Conservation (phyloP, 2,113 vertebrate genomes). For the Ictalurus furcatus region DNA sequence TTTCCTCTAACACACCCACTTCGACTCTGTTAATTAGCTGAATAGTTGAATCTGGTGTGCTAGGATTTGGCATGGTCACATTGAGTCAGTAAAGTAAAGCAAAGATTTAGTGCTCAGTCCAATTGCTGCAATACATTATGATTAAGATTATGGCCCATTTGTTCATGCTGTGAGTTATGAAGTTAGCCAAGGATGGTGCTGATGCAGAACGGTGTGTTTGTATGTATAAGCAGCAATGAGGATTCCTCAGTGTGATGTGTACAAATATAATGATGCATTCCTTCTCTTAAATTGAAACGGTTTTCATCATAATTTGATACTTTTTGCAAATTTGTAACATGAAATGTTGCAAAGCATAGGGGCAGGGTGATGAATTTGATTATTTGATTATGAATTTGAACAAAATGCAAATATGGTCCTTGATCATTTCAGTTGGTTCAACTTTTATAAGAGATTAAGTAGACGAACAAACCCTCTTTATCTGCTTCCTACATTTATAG, state of each 20-base stretch:
- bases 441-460: not conserved
- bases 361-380: not conserved
- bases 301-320: not conserved
- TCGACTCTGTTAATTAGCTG: not conserved
- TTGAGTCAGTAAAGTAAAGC: not conserved
- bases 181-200: not conserved
- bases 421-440: not conserved
- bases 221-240: too few relatives aligned
- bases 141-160: not conserved
- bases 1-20: constrained; percentile 1
- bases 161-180: not conserved
- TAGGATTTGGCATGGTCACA: not conserved
- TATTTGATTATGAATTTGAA: not conserved
- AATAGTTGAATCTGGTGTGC: not conserved
- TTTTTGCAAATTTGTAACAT: not conserved
- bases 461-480: not conserved
- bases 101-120: not conserved
- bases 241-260: not conserved
- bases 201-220: not conserved
- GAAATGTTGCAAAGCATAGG: not conserved
- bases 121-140: not conserved
- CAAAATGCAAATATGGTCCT: not conserved
- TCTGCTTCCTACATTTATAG: not conserved
- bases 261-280: not conserved
- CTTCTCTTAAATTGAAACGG: not conserved